Evolutionary conservation across 2,113 vertebrate species (phyloP).

Genomic region (Colaptes auratus): DNA sequence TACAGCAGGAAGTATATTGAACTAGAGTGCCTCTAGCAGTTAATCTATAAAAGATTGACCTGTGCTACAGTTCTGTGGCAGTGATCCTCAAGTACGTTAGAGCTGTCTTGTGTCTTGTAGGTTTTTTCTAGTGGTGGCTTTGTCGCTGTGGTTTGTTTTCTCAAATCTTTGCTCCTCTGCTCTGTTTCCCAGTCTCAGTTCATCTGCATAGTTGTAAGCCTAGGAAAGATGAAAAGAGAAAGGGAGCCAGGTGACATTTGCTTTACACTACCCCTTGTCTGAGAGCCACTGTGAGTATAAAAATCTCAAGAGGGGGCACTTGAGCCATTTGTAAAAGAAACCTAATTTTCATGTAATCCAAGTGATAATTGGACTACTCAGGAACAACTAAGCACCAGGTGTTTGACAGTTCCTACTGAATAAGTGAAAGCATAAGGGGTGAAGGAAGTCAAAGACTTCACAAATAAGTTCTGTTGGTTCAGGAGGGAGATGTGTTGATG

Average conservation of each 20-base stretch:
- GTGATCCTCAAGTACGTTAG: fast-evolving
- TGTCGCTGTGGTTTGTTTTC: neutral
- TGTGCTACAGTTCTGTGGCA: neutral
- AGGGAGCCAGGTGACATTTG: neutral
- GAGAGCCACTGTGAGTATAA: neutral
- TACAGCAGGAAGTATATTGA: fast-evolving
- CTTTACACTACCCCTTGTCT: neutral
- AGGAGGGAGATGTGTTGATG: neutral
- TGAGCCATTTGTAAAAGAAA: conserved; percentile 32
- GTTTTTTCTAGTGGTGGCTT: neutral
- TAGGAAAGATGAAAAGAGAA: neutral
- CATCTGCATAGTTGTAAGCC: neutral
- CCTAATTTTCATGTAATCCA: conserved; percentile 21
- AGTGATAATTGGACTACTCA: conserved; percentile 32
- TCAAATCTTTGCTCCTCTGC: neutral
- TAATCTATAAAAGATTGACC: too few relatives aligned
- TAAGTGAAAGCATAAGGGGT: neutral
- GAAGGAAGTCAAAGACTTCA: neutral
- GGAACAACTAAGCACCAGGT: conserved; percentile 34
- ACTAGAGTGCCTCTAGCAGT: neutral
- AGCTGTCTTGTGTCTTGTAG: neutral
- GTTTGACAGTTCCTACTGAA: conserved; percentile 21
- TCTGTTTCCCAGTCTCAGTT: neutral
- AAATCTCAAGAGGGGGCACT: conserved; percentile 45
- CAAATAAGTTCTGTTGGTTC: neutral